Base-by-base conservation (phyloP, 2,888 invertebrate species). In the Oxytorus armatus region DNA sequence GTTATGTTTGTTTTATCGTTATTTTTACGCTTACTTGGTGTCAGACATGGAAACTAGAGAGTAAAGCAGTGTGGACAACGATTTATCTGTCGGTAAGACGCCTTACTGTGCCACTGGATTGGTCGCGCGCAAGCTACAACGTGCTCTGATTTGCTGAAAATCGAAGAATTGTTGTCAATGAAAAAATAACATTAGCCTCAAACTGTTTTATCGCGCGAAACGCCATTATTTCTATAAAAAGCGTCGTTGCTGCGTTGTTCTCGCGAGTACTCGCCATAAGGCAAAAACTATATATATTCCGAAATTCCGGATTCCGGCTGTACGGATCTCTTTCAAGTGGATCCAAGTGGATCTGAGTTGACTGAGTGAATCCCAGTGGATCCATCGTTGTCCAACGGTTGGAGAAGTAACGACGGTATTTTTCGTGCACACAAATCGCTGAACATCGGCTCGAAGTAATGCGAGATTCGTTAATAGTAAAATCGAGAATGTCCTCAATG, bases 361-460 rank as follows among this genome's bases (percentile, higher is more conserved):
- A n/a, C n/a, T n/a, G n/a, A n/a, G n/a, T n/a, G n/a, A n/a, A n/a
- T n/a, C n/a, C n/a, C n/a, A n/a, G n/a, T n/a, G n/a, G n/a, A n/a
- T n/a, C n/a, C n/a, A n/a, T n/a, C n/a, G n/a, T n/a, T n/a, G n/a
- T n/a, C n/a, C n/a, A n/a, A n/a, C n/a, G n/a, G 76, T 85, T 83
- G 83, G 85, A 85, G 83, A 90, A 89, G 88, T 90, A 90, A 85
- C 74, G 82, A 39, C 23, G 77, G 70, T 82, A 84, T 83, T 81
- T 82, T 82, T 21, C 63, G 44, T 74, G 5, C 73, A 82, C 72
- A 39, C 76, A 83, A 88, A 90, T 90, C 90, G 74, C 25, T 61
- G 66, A 86, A 86, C 90, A 90, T 90, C 90, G 66, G 14, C 61
- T 14, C 61, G 66, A 79, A 72, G 79, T 74, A 51, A 33, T 16